A percentile compares a stretch with the other conserved stretches of the same genome.
These are phyloP conservation scores for Drosophila sproati DNA, from an alignment of 1,140 invertebrate genomes.

Conservation along the genomic window DNA sequence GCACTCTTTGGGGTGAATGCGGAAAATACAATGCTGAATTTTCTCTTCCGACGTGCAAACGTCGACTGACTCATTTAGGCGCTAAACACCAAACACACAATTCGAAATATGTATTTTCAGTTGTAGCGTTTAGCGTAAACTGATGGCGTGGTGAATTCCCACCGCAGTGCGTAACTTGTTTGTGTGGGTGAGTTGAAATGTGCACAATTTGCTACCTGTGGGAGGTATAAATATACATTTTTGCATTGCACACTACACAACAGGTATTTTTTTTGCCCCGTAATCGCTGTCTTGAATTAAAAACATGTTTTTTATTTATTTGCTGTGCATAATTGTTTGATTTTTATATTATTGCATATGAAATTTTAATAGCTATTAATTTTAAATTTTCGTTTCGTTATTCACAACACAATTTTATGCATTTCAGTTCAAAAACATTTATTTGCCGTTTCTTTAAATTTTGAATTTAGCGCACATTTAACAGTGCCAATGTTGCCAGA, in stretches of 20 bases:
- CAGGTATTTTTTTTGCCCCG: background rate
- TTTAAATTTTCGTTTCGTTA: background rate
- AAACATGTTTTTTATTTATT: too few species aligned
- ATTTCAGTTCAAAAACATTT: background rate
- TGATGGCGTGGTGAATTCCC: constrained; percentile 55
- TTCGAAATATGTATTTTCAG: constrained; percentile 58
- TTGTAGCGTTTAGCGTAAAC: constrained; percentile 44
- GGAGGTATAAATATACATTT: constrained; percentile 8
- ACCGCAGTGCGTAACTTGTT: constrained; percentile 57
- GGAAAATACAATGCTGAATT: constrained; percentile 36
- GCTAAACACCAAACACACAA: constrained; percentile 41
- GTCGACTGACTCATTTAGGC: constrained; percentile 62
- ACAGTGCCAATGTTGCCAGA: background rate
- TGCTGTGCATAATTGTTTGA: too few species aligned
- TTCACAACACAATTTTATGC: background rate
- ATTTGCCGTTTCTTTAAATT: background rate
- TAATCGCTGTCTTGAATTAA: background rate
- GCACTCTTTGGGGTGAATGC: constrained; percentile 1
- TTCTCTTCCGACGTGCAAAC: constrained; percentile 47
- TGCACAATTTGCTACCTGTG: constrained; percentile 49
- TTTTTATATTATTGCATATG: too few species aligned
- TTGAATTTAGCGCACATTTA: background rate
- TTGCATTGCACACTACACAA: constrained; percentile 11
- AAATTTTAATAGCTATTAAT: background rate
- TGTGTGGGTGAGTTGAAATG: constrained; percentile 51